Conservation (phyloP, 2,113 vertebrate species). For the Cathartes aura region DNA sequence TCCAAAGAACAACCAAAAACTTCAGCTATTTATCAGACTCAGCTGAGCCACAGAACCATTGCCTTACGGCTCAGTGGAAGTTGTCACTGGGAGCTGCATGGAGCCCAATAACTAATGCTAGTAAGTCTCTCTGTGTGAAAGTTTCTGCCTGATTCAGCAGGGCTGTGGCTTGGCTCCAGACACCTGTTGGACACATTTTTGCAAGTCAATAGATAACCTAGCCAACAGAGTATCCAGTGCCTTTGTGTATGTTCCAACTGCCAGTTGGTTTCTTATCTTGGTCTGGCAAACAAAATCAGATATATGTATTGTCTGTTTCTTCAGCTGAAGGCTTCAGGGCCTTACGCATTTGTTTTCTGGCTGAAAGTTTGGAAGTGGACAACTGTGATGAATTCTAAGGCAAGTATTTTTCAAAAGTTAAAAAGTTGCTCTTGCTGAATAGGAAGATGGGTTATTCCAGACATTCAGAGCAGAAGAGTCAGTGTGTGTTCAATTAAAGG, state of each 20-base stretch:
- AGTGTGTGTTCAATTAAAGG: not conserved
- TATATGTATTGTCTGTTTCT: not conserved
- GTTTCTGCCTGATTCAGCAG: not conserved
- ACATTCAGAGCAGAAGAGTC: not conserved
- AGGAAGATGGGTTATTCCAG: not conserved
- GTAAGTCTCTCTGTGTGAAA: not conserved
- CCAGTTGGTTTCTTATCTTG: not conserved
- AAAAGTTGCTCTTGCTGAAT: not conserved
- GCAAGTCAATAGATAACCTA: not conserved
- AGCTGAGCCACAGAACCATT: not conserved
- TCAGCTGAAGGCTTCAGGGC: not conserved
- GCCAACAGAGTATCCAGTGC: not conserved
- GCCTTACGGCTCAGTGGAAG: not conserved
- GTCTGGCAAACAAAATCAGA: not conserved
- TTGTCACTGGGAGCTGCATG: not conserved
- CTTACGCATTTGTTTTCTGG: not conserved
- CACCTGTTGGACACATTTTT: not conserved
- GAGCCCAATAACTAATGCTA: not conserved
- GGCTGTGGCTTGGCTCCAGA: not conserved
- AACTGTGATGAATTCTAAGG: not conserved
- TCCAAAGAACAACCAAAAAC: not conserved
- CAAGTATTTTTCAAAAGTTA: not conserved
- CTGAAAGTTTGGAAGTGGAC: not conserved
- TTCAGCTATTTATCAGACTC: not conserved
- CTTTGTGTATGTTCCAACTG: not conserved